These are phyloP conservation scores for Ceratothoa steindachneri DNA, from an alignment of 2,888 invertebrate species.

Conservation along the genomic window DNA sequence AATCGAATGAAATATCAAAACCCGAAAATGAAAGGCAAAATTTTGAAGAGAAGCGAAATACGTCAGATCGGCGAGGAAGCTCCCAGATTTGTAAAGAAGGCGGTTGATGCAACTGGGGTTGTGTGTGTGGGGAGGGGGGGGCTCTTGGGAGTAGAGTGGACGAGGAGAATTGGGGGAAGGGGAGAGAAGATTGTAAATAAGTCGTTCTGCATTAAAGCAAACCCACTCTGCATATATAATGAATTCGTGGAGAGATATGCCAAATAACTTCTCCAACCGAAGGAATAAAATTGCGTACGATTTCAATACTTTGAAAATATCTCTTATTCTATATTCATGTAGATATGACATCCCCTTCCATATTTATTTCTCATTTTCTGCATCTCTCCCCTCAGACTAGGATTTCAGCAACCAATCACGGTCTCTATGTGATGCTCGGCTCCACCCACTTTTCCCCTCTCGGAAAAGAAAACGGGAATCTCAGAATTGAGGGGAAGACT, in stretches of 20 bases:
- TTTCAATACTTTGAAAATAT: neutral
- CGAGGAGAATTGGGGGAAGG: neutral
- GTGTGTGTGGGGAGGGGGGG: neutral
- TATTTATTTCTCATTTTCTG: slow-evolving; percentile 15
- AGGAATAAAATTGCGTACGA: neutral
- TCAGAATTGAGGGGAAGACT: slow-evolving; percentile 2
- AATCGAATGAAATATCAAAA: neutral
- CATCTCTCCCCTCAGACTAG: slow-evolving; percentile 10
- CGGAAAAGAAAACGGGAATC: slow-evolving; percentile 8
- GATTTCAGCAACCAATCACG: neutral
- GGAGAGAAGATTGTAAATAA: neutral
- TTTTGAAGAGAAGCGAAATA: neutral
- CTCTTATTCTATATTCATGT: slow-evolving; percentile 6
- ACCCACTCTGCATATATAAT: neutral
- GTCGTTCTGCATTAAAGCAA: neutral
- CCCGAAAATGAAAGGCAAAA: neutral
- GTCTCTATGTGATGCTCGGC: neutral
- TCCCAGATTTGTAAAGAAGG: too few species aligned
- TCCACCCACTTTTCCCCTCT: slow-evolving; percentile 2
- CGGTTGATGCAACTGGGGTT: too few species aligned
- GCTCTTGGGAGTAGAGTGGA: neutral
- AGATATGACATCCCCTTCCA: slow-evolving; percentile 12
- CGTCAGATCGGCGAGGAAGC: neutral
- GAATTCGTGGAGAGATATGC: neutral
- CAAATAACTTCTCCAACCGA: neutral